phyloP scores from a whole-genome alignment of 2,797 vertebrate species.

The Tauraco hartlaubi region DNA sequence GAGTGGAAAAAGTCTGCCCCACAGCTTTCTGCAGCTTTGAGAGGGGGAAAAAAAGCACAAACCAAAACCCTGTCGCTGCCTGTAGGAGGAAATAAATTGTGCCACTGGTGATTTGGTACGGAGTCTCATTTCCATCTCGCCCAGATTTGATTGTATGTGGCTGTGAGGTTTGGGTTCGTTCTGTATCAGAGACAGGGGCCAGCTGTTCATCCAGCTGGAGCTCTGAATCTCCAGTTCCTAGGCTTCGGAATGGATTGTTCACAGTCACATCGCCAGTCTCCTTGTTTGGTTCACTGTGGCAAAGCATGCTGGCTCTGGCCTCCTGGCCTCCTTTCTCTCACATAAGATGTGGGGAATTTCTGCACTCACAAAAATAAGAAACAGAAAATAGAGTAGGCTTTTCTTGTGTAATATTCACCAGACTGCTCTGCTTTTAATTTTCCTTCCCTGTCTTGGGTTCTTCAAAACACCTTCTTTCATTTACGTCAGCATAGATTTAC shows the following conservation, averaged over 20 bases:
- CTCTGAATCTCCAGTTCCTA: not conserved
- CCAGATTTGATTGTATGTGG: not conserved
- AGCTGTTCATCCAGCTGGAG: not conserved
- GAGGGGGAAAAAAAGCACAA: not conserved
- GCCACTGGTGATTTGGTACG: not conserved
- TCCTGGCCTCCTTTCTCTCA: not conserved
- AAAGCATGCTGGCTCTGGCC: not conserved
- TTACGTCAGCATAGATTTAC: constrained; percentile 56
- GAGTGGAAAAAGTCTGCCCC: not conserved
- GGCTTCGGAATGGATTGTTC: not conserved
- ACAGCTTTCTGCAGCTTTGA: not conserved
- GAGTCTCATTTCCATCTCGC: not conserved
- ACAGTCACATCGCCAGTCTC: not conserved
- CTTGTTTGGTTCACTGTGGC: not conserved
- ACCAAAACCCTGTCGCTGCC: not conserved
- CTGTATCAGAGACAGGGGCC: not conserved
- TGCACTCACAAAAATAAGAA: constrained; percentile 21
- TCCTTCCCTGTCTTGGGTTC: not conserved
- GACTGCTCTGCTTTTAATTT: constrained; percentile 55
- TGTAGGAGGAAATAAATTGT: not conserved
- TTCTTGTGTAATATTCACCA: constrained; percentile 20
- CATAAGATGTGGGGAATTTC: not conserved
- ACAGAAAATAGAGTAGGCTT: not conserved
- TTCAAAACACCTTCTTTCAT: constrained; percentile 62
- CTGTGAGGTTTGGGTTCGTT: not conserved